Conservation (phyloP, 2,113 vertebrate genomes). For the Tachycineta bicolor region DNA sequence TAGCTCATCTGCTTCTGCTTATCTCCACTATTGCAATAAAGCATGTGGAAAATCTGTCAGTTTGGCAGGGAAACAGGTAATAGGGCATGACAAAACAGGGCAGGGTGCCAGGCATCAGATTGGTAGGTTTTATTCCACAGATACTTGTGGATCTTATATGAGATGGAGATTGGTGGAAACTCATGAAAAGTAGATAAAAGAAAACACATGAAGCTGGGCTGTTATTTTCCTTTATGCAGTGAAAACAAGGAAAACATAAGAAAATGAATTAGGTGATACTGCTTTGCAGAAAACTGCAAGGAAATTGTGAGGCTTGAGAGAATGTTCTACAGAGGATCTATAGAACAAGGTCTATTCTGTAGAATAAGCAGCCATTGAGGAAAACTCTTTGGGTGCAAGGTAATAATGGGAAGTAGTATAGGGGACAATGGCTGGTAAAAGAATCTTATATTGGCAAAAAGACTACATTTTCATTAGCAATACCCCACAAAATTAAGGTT, state of each 20-base stretch:
- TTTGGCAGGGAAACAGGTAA: conserved; percentile 10
- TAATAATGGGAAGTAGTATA: neutral
- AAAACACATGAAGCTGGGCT: neutral
- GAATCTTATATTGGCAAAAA: neutral
- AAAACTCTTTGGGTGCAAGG: neutral
- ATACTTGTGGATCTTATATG: neutral
- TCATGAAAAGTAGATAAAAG: neutral
- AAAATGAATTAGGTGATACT: neutral
- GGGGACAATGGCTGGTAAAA: neutral
- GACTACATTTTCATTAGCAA: neutral
- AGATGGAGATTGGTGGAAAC: neutral
- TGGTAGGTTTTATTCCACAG: neutral
- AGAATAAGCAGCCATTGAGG: neutral
- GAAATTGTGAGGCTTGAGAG: neutral
- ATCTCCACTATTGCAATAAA: conserved; percentile 8
- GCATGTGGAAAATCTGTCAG: conserved; percentile 26
- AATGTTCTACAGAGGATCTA: neutral
- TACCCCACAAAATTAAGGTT: neutral
- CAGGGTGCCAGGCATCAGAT: neutral
- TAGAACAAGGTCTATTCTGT: neutral
- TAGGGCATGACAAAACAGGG: conserved; percentile 1
- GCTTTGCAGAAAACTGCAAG: neutral
- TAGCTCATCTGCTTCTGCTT: conserved; percentile 9
- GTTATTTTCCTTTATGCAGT: neutral
- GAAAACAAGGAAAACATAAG: neutral